Base-by-base conservation (phyloP, 2,888 invertebrate species). In the Arenicola marina region DNA sequence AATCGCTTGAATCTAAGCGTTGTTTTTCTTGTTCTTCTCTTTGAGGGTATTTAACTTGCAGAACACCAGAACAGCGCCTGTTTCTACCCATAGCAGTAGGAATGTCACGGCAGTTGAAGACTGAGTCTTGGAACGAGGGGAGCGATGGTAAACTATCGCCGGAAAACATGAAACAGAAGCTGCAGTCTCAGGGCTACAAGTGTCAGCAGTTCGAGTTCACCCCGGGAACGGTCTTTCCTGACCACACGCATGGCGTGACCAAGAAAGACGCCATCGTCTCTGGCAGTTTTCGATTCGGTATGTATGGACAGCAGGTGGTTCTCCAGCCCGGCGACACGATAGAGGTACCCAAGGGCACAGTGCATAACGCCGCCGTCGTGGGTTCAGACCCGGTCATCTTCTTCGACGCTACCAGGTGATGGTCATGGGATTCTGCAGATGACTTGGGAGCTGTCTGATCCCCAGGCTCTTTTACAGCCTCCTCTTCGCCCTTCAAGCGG, bases 301-400 rank as follows among this genome's bases (percentile, higher is more conserved):
- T 80, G 78, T 72, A 67, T 58, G 78, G 76, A 4, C 68, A 78
- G 60, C 70, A 69, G 29, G 73, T 78, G 1, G 66, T 75, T 1
- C 64, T 80, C 45, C 63, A 74, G n/a, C 76, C 79, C 1, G 80
- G 80, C 1, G 77, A 80, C 44, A 78, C 77, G 72, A 69, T 79
- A 1, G 73, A 73, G 4, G 75, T 80, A 4, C 80, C 80, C 0
- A 74, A 72, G 34, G 66, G 74, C 33, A 72, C 71, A 15, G 69
- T 77, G 0, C 80, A 80, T 51, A 77, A 72, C 66, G 78, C 79
- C 1, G 64, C 68, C 24, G 80, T 79, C 44, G 68, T 79, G 29
- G 80, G 79, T 15, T 62, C 58, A 24, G 65, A 76, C 29, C 33
- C 68, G 58, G 78, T 78, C 0, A 66, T 72, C 28, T 77, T 78